Evolutionary conservation across 2,888 invertebrate species (phyloP), one percentile per base, ranked within the genome.

Genomic region (Amphipoea oculea): DNA sequence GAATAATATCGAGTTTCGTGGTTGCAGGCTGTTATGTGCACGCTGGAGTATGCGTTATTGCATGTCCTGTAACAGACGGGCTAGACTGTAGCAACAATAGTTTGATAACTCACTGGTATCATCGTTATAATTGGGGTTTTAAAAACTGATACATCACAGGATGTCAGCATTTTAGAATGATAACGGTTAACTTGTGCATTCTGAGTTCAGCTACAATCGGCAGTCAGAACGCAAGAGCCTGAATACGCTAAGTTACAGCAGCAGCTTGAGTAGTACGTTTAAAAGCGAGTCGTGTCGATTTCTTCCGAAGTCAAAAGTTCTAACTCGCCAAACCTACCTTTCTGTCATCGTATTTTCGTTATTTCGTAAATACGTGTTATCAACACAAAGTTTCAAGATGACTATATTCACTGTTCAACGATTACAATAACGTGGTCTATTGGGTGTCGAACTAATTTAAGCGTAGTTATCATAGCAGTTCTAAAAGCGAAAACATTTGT

Each of bases 1-100:
- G 77, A 87, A 85, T 84, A 84, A 77, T 75, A 77, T 75, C 63
- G 72, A 80, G 66, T 69, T 63, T 9, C 14, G 65, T 40, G 66
- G 57, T n/a, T 36, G 62, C 70, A 23, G 4, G 63, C 62, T 65
- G 54, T 40, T 36, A 6, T 17, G 48, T 69, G 72, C 2, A 4
- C 14, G 14, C 36, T 20, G 4, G 12, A 12, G 2, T n/a, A 29
- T 48, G 9, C 12, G 23, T 45, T 42, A 17, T 17, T 29, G 48
- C 2, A 40, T n/a, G 51, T 6, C 9, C 36, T 48, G 51, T 23
- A 9, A 14, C 9, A 62, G 5, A 48, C 17, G 17, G 4, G 20
- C 9, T 3, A 1, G n/a, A 17, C 23, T 11, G 9, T 17, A 6
- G n/a, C 11, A 60, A 57, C 11, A 9, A 40, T 3, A 20, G 17